Base-by-base conservation (phyloP, 2,888 invertebrate genomes). In the Phytoseiulus persimilis region DNA sequence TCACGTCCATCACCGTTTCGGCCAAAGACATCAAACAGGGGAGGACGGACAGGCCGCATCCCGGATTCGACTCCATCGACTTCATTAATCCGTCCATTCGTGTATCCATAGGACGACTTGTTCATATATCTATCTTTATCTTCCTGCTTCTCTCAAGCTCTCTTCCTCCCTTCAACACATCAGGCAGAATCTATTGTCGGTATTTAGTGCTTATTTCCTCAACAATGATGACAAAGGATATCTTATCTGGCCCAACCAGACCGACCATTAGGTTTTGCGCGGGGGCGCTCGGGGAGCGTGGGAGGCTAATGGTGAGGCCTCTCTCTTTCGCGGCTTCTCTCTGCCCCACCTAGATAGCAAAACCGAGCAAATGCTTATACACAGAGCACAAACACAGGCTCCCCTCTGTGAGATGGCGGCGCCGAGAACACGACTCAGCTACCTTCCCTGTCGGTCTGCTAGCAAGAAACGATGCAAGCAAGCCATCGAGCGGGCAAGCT, bases 211-310 rank as follows among this genome's bases (percentile, higher is more conserved):
- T 65, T 65, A 65, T 65, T 65, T 28, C 65, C 65, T 65, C 65
- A 65, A 65, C 65, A 65, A 65, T 65, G 65, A 65, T 65, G 65
- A 65, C 65, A 65, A 65, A 65, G 65, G 65, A 65, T 65, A 65
- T 65, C 65, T 65, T 65, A 65, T 65, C 65, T 65, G 65, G 11
- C 65, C 65, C 65, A 28, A 65, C 65, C 65, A 65, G 65, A 28
- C 65, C 65, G 65, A 65, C 65, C 65, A 65, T 65, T 65, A 65
- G 65, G 65, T 65, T 65, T 65, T 65, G 65, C 65, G 65, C 18
- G 65, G 65, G 65, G 18, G 65, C 18, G 6, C 14, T 14, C 46
- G 46, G 18, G 65, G 65, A 2, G 65, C 65, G 1, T 28, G 65
- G 65, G 28, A 14, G 28, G 28, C 65, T 28, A 65, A 65, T 65